Evolutionary conservation across 2,113 vertebrate species (phyloP).

Genomic region (Diglossa brunneiventris): DNA sequence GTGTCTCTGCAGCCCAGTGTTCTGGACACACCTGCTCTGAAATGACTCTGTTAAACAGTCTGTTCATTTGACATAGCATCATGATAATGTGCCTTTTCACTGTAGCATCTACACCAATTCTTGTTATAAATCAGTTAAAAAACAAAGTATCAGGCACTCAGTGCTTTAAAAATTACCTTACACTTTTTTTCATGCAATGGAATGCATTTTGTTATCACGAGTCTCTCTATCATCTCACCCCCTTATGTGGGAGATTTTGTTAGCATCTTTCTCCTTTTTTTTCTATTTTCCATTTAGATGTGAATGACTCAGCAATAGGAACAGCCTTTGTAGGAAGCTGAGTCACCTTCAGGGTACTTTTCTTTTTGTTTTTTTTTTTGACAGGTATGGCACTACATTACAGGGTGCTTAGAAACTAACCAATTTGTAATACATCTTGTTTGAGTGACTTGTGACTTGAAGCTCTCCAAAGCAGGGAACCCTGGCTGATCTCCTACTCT

Average conservation of each 20-base stretch:
- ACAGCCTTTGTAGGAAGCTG: background rate
- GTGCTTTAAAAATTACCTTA: background rate
- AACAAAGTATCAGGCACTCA: background rate
- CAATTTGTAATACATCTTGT: background rate
- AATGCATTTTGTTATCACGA: fast-evolving
- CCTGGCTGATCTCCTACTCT: background rate
- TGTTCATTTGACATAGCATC: background rate
- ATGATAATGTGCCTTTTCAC: background rate
- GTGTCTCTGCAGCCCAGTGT: background rate
- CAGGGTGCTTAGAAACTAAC: background rate
- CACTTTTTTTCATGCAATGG: background rate
- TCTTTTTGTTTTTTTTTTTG: background rate
- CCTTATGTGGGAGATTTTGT: background rate
- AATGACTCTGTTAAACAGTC: background rate
- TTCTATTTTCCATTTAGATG: background rate
- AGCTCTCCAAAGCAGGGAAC: background rate
- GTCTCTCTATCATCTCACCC: background rate
- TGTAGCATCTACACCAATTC: background rate
- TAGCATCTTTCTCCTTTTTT: background rate
- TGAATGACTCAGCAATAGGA: background rate
- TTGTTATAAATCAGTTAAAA: background rate
- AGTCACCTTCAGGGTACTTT: background rate
- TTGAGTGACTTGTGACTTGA: background rate
- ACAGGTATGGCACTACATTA: background rate
- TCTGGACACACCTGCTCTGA: background rate